Percentiles rank a stretch among this genome's conserved stretches.
phyloP scores from a whole-genome alignment of 2,888 invertebrate genomes.

The Rhodophaea formosa region DNA sequence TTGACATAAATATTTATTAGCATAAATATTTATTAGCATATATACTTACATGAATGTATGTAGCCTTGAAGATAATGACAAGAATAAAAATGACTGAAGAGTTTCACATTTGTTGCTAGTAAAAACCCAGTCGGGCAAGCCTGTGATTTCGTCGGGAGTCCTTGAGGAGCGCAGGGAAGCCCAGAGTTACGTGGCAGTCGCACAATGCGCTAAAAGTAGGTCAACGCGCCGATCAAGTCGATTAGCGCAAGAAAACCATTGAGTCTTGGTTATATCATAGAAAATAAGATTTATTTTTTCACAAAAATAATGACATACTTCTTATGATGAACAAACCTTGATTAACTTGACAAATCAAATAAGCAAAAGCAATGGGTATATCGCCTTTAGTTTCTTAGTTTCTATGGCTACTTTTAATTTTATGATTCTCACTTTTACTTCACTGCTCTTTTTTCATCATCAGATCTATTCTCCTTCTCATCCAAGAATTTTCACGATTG shows the following conservation, averaged over 20 bases:
- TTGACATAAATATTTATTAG: background rate
- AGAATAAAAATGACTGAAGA: slow-evolving; percentile 4
- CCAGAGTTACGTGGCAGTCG: slow-evolving; percentile 54
- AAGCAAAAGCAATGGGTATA: no score
- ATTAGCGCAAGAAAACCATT: slow-evolving; percentile 44
- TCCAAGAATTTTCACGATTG: no score
- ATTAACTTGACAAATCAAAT: no score
- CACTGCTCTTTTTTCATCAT: no score
- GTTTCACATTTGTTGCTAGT: slow-evolving; percentile 5
- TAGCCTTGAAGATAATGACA: slow-evolving; percentile 20
- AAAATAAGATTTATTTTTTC: no score
- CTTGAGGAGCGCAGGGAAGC: slow-evolving; percentile 72
- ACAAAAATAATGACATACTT: no score
- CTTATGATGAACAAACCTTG: no score
- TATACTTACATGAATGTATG: background rate
- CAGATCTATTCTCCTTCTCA: no score
- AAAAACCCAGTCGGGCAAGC: slow-evolving; percentile 22
- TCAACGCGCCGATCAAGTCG: slow-evolving; percentile 58
- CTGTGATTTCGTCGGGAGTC: slow-evolving; percentile 39
- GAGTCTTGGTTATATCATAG: slow-evolving; percentile 34
- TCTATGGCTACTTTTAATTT: no score
- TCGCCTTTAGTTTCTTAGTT: no score
- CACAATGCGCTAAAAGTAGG: slow-evolving; percentile 59
- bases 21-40: background rate
- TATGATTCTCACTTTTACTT: no score